These are phyloP conservation scores for Stichodactyla helianthus DNA, from an alignment of 64 coral and sea anemone species.

Conservation along the genomic window DNA sequence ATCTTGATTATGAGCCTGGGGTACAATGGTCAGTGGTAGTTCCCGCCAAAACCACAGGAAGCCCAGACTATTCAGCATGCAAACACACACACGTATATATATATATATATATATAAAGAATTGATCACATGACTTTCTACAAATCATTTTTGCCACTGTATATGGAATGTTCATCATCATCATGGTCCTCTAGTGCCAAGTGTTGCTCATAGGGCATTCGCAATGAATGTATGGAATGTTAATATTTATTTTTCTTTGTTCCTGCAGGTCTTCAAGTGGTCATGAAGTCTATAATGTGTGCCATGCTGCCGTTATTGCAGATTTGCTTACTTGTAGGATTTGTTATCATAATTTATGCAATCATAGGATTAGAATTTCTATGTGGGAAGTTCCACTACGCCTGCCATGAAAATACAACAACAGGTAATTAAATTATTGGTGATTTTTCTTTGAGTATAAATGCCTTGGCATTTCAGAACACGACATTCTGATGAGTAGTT, in stretches of 20 bases:
- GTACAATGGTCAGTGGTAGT: not conserved
- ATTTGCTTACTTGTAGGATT: slow-evolving; percentile 99
- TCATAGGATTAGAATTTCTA: slow-evolving; percentile 99
- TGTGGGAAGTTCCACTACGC: slow-evolving; percentile 77
- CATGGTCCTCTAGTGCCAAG: too few species aligned
- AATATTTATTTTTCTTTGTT: slow-evolving; percentile 18
- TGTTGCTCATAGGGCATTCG: too few species aligned
- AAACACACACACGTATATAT: too few species aligned
- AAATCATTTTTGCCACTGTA: too few species aligned
- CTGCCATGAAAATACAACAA: not conserved
- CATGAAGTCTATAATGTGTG: slow-evolving; percentile 99
- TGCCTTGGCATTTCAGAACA: too few species aligned
- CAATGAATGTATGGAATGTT: too few species aligned
- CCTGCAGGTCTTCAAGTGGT: slow-evolving; percentile 92
- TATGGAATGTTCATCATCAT: too few species aligned
- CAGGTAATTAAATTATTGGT: not conserved
- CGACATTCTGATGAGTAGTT: too few species aligned
- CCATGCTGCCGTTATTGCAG: slow-evolving; percentile 94
- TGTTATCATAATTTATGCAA: slow-evolving; percentile 99
- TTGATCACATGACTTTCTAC: too few species aligned
- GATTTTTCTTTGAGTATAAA: too few species aligned
- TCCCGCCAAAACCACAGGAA: slow-evolving; percentile 10
- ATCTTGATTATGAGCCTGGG: slow-evolving; percentile 9
- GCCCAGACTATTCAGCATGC: not conserved
- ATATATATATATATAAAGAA: too few species aligned